A percentile compares a stretch with the other conserved stretches of the same genome.
phyloP scores from a whole-genome alignment of 2,888 invertebrate genomes.

The Eremobia ochroleuca region DNA sequence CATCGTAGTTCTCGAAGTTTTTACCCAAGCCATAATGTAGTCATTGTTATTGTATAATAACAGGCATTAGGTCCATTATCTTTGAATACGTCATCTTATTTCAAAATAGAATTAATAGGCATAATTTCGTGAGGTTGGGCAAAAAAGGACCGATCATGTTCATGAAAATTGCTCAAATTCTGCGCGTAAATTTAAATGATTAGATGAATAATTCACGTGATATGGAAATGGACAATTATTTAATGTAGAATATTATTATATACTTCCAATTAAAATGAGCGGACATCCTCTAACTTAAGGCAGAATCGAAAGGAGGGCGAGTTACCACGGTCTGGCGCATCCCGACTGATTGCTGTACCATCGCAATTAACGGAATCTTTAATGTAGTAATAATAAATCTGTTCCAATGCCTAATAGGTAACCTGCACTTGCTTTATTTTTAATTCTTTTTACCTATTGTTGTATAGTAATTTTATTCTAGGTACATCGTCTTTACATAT shows the following conservation, averaged over 20 bases:
- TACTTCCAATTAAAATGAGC: conserved; percentile 58
- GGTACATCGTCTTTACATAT: too few relatives aligned
- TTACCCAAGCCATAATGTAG: not conserved
- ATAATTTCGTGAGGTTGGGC: conserved; percentile 15
- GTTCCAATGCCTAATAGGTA: not conserved
- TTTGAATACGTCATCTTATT: conserved; percentile 7
- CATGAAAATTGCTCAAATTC: conserved; percentile 28
- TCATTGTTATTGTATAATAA: conserved; percentile 9
- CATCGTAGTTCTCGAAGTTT: conserved; percentile 4
- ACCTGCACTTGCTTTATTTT: not conserved
- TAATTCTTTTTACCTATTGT: too few relatives aligned
- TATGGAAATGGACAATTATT: conserved; percentile 58
- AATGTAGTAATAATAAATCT: conserved; percentile 19
- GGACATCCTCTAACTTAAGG: conserved; percentile 63
- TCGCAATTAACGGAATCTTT: conserved; percentile 45
- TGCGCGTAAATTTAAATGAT: conserved; percentile 12
- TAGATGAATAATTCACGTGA: conserved; percentile 15
- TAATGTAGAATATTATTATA: conserved; percentile 42
- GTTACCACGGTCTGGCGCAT: conserved; percentile 58
- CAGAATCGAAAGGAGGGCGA: conserved; percentile 58
- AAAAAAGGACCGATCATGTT: conserved; percentile 25
- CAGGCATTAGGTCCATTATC: conserved; percentile 8
- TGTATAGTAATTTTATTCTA: too few relatives aligned
- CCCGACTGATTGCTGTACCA: conserved; percentile 43
- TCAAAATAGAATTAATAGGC: conserved; percentile 30